Evolutionary conservation across 2,797 vertebrate genomes (phyloP).

Genomic region (Hemitrygon akajei): DNA sequence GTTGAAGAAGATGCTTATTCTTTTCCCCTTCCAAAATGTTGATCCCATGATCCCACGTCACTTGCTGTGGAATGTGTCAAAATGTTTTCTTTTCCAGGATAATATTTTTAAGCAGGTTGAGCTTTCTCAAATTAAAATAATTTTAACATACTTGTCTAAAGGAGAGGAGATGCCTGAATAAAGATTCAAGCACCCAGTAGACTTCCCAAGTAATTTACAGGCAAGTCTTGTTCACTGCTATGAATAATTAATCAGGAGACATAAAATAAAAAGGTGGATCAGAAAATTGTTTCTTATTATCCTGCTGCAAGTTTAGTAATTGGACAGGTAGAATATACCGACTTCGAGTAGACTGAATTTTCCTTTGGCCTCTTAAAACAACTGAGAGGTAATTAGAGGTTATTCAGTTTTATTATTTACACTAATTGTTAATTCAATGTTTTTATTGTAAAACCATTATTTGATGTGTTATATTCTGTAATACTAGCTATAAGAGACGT

Average conservation of each 20-base stretch:
- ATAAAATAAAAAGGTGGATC: neutral
- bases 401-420: neutral
- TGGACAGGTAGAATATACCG: neutral
- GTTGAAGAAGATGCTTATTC: neutral
- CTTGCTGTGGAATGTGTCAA: neutral
- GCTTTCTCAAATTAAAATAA: neutral
- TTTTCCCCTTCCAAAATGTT: neutral
- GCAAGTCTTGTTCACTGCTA: neutral
- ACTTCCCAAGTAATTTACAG: neutral
- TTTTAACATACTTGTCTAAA: neutral
- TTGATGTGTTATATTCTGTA: neutral
- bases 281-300: neutral
- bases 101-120: neutral
- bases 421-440: neutral
- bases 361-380: neutral
- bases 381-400: neutral
- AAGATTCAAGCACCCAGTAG: neutral
- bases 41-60: neutral
- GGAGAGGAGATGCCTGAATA: neutral
- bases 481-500: neutral
- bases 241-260: neutral
- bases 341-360: neutral
- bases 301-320: neutral
- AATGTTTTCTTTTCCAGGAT: neutral
- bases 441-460: neutral